Base-by-base conservation (phyloP, 2,888 invertebrate genomes). In the Microdon myrmicae region DNA sequence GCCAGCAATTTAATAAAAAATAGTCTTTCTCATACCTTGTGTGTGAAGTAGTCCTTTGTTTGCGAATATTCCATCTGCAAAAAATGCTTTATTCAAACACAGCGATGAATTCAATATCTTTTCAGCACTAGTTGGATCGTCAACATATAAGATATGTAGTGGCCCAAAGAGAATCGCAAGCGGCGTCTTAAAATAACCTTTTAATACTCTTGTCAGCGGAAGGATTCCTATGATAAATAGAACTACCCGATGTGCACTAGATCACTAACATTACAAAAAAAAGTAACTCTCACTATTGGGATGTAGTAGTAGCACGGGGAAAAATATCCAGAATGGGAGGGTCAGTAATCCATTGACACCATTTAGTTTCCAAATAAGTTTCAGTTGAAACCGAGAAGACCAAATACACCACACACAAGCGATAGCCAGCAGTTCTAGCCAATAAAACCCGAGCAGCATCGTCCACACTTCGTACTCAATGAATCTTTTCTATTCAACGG, bases 1-100 rank as follows among this genome's bases (percentile, higher is more conserved):
- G n/a, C n/a, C n/a, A n/a, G n/a, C n/a, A n/a, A n/a, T n/a, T n/a
- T n/a, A n/a, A n/a, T n/a, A n/a, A n/a, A n/a, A n/a, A n/a, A n/a
- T n/a, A n/a, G n/a, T 12, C 23, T 10, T 26, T 1, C 35, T 45
- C 58, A 60, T 54, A 75, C 76, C 76, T 19, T 71, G 71, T 1
- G 77, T 77, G 68, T 77, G 78, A 2, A 78, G 47, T 26, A 77
- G 38, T 5, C 77, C 78, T 4, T 75, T 72, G 1, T 72, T 68
- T 1, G 75, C 75, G 55, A 75, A 77, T 69, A 77, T 78, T 4
- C 77, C 77, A 35, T 77, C 73, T 61, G 77, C 78, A 58, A 78
- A 67, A 38, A 74, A 76, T 9, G 78, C 73, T 48, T 77, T 77
- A 67, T 78, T 77, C 47, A 73, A 68, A 10, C 77, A 77, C 49